Evolutionary conservation across 2,113 vertebrate species (phyloP).

Genomic region (Australoheros scitulus): DNA sequence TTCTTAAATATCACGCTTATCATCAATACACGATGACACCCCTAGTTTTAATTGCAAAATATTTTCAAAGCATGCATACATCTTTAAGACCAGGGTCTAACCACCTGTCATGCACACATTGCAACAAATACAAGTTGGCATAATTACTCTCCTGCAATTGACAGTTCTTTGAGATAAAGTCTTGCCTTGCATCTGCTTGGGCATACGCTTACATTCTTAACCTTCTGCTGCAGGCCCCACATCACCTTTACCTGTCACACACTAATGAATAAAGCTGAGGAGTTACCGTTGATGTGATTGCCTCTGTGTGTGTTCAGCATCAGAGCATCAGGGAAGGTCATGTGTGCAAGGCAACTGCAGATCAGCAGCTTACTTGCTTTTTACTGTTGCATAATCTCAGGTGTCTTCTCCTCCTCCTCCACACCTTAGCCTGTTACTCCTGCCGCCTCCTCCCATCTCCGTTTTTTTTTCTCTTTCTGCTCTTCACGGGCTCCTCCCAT

Average conservation of each 20-base stretch:
- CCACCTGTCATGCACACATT: not conserved
- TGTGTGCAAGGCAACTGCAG: conserved; percentile 32
- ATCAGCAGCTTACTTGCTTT: conserved; percentile 51
- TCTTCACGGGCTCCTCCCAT: not conserved
- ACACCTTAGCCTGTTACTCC: not conserved
- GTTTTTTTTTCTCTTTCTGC: not conserved
- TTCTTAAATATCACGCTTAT: not conserved
- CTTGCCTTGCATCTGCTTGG: too few relatives aligned
- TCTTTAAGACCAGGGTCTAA: not conserved
- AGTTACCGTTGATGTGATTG: not conserved
- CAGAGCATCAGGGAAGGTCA: conserved; percentile 28
- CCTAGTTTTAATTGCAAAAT: not conserved
- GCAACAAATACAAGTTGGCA: not conserved
- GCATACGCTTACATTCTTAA: not conserved
- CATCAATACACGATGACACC: not conserved
- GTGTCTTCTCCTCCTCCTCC: conserved; percentile 3
- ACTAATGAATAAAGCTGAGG: not conserved
- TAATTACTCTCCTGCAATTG: not conserved
- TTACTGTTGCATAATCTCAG: conserved; percentile 51
- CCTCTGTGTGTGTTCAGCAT: not conserved
- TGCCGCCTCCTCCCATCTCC: not conserved
- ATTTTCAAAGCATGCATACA: not conserved
- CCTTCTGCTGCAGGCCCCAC: not conserved
- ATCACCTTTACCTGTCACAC: not conserved
- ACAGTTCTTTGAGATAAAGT: not conserved